Evolutionary conservation across 64 coral and sea anemone species (phyloP), one percentile per base, ranked within the genome.

Genomic region (Stichodactyla mertensii): DNA sequence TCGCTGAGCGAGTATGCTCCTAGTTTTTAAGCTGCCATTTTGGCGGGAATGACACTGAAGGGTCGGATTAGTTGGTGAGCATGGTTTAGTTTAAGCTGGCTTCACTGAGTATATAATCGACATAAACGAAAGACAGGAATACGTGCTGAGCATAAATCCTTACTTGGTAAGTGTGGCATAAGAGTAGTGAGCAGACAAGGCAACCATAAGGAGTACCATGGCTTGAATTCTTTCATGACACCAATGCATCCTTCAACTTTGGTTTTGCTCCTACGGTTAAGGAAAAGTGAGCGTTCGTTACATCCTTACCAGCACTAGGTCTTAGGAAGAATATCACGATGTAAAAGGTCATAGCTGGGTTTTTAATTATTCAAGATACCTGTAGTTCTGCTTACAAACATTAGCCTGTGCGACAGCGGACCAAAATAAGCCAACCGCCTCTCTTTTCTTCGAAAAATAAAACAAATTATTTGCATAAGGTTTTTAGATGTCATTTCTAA

Each of bases 351-450:
- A 74, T 74, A 23, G 24, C 69, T 28, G 69, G 27, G 23, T 31
- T 74, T 74, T 81, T 81, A 81, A 81, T 81, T 53, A 81, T 81
- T 81, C 52, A 81, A 81, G 51, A 81, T 81, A 52, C 78, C 78
- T 81, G 78, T 52, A 81, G 78, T 53, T 81, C 7, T 81, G 78
- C 78, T 81, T 81, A 81, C 26, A 81, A 52, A 81, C 16, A 52
- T 16, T 14, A 81, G 36, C 78, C 78, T 55, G 78, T 81, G 53
- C 18, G 78, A 81, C 16, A 81, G 20, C 54, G 78, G 16, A 23
- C 78, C 51, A 81, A 52, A 10, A 81, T 81, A 81, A 81, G 18
- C 53, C 53, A 81, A 55, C 78, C 53, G n/a, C 51, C 36, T 81
- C 19, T 81, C 78, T 81, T 81, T 20, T 18, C 62, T 66, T 66